phyloP scores from a whole-genome alignment of 2,113 vertebrate species.

The Sinocyclocheilus maitianheensis region DNA sequence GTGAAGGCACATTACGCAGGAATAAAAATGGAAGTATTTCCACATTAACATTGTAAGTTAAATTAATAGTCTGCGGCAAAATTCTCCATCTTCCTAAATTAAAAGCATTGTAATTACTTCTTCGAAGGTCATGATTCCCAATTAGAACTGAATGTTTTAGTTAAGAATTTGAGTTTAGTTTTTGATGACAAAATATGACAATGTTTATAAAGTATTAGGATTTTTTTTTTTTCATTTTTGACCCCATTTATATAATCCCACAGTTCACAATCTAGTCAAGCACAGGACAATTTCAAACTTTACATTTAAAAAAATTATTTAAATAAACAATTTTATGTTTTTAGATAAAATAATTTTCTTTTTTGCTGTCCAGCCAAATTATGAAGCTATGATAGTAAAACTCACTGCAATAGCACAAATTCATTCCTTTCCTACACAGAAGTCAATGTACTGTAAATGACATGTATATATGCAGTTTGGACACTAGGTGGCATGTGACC shows the following conservation, averaged over 20 bases:
- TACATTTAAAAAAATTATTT: background rate
- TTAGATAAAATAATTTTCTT: background rate
- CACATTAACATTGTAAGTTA: background rate
- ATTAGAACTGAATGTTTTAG: background rate
- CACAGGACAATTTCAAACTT: background rate
- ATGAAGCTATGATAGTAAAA: background rate
- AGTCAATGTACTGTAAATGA: background rate
- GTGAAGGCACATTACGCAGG: background rate
- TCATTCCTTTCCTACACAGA: background rate
- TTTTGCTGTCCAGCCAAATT: background rate
- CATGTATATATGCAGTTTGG: background rate
- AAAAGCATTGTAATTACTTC: background rate
- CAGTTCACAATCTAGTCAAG: background rate
- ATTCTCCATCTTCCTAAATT: background rate
- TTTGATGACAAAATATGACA: no score
- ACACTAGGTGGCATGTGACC: constrained; percentile 72
- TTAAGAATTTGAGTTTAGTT: no score
- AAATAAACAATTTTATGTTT: background rate
- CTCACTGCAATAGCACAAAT: background rate
- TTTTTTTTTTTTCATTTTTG: no score
- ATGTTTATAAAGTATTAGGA: no score
- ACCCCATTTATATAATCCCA: background rate
- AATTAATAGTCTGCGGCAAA: background rate
- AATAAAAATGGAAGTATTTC: background rate
- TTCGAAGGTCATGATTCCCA: background rate